Conservation (phyloP, 2,888 invertebrate genomes). For the Volucella bombylans region DNA sequence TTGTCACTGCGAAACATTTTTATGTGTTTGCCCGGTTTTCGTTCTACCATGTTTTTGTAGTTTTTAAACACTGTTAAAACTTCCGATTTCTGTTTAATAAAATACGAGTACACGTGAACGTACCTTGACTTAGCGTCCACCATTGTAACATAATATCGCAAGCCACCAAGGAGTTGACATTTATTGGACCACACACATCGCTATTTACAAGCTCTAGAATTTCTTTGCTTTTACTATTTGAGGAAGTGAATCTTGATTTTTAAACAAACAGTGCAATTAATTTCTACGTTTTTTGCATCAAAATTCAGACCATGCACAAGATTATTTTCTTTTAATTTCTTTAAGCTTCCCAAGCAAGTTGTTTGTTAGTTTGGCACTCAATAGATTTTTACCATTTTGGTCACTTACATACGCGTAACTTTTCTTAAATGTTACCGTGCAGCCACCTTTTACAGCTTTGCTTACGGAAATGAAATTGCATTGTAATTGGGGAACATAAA, state of each 20-base stretch:
- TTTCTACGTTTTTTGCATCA: too few relatives aligned
- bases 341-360: too few relatives aligned
- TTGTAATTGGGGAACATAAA: neutral
- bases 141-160: neutral
- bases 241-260: too few relatives aligned
- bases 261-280: too few relatives aligned
- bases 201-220: constrained; percentile 42
- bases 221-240: neutral
- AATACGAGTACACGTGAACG: constrained; percentile 18
- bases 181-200: constrained; percentile 55
- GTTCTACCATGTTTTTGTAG: constrained; percentile 33
- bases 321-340: too few relatives aligned
- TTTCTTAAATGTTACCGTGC: constrained; percentile 42
- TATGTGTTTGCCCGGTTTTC: constrained; percentile 18
- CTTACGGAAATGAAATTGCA: constrained; percentile 61
- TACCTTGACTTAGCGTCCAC: constrained; percentile 48
- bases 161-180: neutral
- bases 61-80: constrained; percentile 41
- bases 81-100: constrained; percentile 63
- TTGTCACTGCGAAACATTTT: constrained; percentile 55
- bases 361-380: too few relatives aligned
- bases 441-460: constrained; percentile 47
- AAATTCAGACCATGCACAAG: too few relatives aligned
- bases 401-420: constrained; percentile 22
- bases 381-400: constrained; percentile 18